Evolutionary conservation across 1,140 invertebrate genomes (phyloP).

Genomic region (Drosophila punjabiensis): DNA sequence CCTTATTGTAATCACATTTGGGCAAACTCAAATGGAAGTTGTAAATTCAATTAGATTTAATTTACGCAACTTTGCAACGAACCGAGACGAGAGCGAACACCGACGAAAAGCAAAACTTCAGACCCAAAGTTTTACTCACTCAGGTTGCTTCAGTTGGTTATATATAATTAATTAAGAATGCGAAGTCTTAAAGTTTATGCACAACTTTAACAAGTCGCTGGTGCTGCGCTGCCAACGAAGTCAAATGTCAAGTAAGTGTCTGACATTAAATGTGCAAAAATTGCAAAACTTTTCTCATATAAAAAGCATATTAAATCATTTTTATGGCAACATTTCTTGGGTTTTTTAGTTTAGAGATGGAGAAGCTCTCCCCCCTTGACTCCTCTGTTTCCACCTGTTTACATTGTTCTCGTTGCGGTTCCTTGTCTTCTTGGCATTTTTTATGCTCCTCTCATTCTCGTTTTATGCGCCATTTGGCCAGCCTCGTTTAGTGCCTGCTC

Average conservation of each 20-base stretch:
- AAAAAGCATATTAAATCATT: slow-evolving; percentile 69
- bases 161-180: slow-evolving; percentile 56
- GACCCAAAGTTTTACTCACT: slow-evolving; percentile 37
- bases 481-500: slow-evolving; percentile 12
- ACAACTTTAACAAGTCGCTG: slow-evolving; percentile 48
- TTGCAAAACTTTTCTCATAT: slow-evolving; percentile 69
- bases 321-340: slow-evolving; percentile 57
- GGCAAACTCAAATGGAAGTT: slow-evolving; percentile 55
- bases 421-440: slow-evolving; percentile 5
- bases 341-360: slow-evolving; percentile 44
- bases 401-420: slow-evolving; percentile 37
- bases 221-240: slow-evolving; percentile 3
- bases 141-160: slow-evolving; percentile 21
- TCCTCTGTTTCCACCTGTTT: slow-evolving; percentile 31
- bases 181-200: slow-evolving; percentile 51
- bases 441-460: slow-evolving; percentile 35
- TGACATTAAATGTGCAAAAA: slow-evolving; percentile 63
- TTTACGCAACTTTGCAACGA: slow-evolving; percentile 56
- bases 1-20: slow-evolving; percentile 63
- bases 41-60: slow-evolving; percentile 69
- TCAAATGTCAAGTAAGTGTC: slow-evolving; percentile 61
- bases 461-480: slow-evolving; percentile 48
- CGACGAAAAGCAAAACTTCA: slow-evolving; percentile 35
- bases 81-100: slow-evolving; percentile 17
- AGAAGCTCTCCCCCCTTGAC: not conserved